Evolutionary conservation across 2,797 vertebrate species (phyloP), one percentile per base, ranked within the genome.

Genomic region (Botia almorhae): DNA sequence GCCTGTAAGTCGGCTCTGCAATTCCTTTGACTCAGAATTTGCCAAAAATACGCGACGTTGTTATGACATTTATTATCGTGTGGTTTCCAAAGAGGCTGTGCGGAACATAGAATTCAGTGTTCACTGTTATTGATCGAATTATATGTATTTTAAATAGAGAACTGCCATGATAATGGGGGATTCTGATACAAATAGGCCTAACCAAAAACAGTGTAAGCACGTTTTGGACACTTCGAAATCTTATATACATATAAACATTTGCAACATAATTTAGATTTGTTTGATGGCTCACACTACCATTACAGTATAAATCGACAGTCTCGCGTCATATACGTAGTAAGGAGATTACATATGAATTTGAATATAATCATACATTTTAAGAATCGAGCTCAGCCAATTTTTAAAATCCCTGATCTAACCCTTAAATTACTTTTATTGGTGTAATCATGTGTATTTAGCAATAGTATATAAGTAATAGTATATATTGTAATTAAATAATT

Each of bases 361-460:
- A 77, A 60, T 53, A 76, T 26, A n/a, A 14, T 43, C 50, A 2
- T 67, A 8, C 74, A 76, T 77, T 68, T 56, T 46, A n/a, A 68
- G 46, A 65, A 17, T 7, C 2, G 67, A 5, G 16, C 43, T 48
- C 11, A 50, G 10, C 7, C 33, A 33, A 33, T 33, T 33, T 33
- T 33, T 33, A 33, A 3, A 33, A 33, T 33, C 33, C 0, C 19
- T 60, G 19, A 12, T 12, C 11, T 23, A 33, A 33, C 48, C 48
- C 11, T 50, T 12, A 50, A 50, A 50, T 50, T 12, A 13, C 48
- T 14, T 50, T 50, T 4, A 50, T 50, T 50, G 48, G 48, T 50
- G 48, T 14, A 50, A 14, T 13, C 48, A 13, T 12, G 48, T 50
- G 11, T 50, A 50, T 50, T 50, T 14, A 50, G 48, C 11, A 50